Base-by-base conservation (phyloP, 2,888 invertebrate species). In the Torymus aiolomorphi region DNA sequence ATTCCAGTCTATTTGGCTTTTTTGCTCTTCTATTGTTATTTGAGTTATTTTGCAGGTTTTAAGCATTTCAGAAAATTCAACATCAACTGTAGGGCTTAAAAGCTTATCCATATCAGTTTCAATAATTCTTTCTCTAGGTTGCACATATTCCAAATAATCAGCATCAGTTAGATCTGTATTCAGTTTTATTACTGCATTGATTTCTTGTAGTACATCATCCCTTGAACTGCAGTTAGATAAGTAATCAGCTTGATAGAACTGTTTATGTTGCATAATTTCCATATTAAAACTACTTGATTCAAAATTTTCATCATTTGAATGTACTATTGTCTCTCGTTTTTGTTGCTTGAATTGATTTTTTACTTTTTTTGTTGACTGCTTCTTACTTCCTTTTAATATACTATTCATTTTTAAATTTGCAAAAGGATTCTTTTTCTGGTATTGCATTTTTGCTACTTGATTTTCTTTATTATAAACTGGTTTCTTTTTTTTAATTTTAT, bases 61-160 rank as follows among this genome's bases (percentile, higher is more conserved):
- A 18, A 63, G 14, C 61, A 59, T 77, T 65, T 73, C 73, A 24
- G 73, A 69, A 52, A 65, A 69, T 57, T 78, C 80, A 31, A 49
- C 42, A 10, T 81, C 81, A 62, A 82, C 65, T 1, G 78, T 80
- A 3, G 82, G 82, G 63, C 66, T 80, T 20, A 82, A 52, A 20
- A 82, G 67, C 10, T 76, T 81, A 59, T 82, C 82, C 80, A 79
- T 79, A 63, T 82, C 61, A 18, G 80, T 79, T 54, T 82, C 82
- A 63, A 82, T 57, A 18, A 82, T 75, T 74, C 61, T 79, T 77
- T 82, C 82, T 62, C 78, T 70, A 13, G 82, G 82, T 72, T 81
- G 74, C 8, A 82, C 73, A 65, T 79, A 82, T 14, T 78, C 76
- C 0, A 82, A 82, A 65, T 82, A 82, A 79, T 82, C 63, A 12